These are phyloP conservation scores for Scaptomyza reducta DNA, from an alignment of 2,888 invertebrate genomes.

Conservation along the genomic window DNA sequence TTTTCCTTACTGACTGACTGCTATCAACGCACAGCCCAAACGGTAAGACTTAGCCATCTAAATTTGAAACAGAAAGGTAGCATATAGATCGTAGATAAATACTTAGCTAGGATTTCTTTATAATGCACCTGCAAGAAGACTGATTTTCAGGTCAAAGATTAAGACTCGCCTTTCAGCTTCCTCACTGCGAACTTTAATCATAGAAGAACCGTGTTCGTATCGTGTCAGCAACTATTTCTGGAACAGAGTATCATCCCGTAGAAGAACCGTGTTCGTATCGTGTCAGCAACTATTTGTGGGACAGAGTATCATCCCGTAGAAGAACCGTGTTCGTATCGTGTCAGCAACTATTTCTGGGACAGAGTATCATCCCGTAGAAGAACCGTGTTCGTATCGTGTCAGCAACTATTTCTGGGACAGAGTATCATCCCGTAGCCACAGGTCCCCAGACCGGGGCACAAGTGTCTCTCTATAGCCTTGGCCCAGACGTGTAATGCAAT, in stretches of 20 bases:
- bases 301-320: background rate
- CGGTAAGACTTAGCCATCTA: background rate
- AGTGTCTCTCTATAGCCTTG: slow-evolving; percentile 52
- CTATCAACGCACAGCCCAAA: background rate
- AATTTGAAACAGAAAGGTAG: background rate
- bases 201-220: background rate
- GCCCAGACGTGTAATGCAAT: slow-evolving; percentile 56
- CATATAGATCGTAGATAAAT: background rate
- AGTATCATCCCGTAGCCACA: background rate
- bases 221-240: background rate
- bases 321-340: background rate
- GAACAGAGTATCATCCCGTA: background rate
- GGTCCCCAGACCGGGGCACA: background rate
- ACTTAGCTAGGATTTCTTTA: background rate
- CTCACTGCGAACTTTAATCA: too few species aligned
- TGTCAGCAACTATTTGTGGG: background rate
- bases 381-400: background rate
- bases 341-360: background rate
- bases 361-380: background rate
- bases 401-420: background rate
- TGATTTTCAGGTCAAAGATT: background rate
- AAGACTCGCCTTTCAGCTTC: background rate
- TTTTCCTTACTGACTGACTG: background rate
- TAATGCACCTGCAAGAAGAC: too few species aligned
- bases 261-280: background rate